These are phyloP conservation scores for Dromius quadrimaculatus DNA, from an alignment of 2,888 invertebrate species.

Conservation along the genomic window DNA sequence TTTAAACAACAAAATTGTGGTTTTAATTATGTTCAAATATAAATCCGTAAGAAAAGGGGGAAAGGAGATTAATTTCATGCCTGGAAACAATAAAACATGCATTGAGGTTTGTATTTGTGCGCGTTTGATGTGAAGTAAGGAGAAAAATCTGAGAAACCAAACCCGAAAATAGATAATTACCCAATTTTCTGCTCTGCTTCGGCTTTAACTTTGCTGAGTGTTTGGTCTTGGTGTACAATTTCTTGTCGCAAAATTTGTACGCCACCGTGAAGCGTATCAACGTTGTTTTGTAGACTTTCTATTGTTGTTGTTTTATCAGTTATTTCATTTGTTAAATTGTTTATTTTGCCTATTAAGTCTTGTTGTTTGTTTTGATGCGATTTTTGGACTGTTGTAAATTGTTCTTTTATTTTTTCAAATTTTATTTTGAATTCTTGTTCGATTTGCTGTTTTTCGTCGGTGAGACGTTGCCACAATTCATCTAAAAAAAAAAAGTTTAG, in stretches of 20 bases:
- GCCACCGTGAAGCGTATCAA: constrained; percentile 66
- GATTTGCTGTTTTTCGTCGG: constrained; percentile 72
- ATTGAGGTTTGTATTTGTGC: too few species aligned
- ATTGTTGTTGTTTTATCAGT: constrained; percentile 63
- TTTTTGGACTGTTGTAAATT: constrained; percentile 65
- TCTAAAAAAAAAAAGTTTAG: constrained; percentile 65
- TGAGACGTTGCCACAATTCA: constrained; percentile 75
- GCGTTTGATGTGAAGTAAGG: constrained; percentile 42
- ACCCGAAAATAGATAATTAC: constrained; percentile 61
- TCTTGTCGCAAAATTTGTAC: constrained; percentile 66
- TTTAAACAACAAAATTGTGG: constrained; percentile 8
- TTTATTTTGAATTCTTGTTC: constrained; percentile 72
- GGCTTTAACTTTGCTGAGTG: constrained; percentile 61
- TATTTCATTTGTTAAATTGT: constrained; percentile 64
- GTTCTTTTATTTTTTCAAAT: constrained; percentile 66
- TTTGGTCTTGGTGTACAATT: constrained; percentile 63
- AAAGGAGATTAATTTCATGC: neutral
- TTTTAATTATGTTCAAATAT: neutral
- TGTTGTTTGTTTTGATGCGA: constrained; percentile 64
- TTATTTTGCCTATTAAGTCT: constrained; percentile 65
- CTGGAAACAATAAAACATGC: constrained; percentile 34
- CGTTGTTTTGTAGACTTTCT: constrained; percentile 65
- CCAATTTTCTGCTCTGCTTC: constrained; percentile 66
- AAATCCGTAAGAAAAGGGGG: too few species aligned
- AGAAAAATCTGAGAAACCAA: constrained; percentile 30